These are phyloP conservation scores for Rallus limicola DNA, from an alignment of 2,113 vertebrate species.

Conservation along the genomic window DNA sequence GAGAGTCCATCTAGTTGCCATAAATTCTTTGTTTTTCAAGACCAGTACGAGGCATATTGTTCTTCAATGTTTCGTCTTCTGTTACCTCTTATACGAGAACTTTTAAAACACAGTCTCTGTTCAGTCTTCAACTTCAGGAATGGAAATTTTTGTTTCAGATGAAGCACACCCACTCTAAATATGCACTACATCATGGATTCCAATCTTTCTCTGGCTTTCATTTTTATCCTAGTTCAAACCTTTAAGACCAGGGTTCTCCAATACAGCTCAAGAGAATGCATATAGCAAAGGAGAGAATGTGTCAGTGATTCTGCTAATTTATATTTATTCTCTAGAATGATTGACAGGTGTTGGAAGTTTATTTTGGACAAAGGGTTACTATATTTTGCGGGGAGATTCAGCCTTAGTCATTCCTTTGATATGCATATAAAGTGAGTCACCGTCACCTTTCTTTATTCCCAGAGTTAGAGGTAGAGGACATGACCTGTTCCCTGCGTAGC, in stretches of 20 bases:
- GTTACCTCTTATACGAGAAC: background rate
- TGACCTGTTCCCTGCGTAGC: background rate
- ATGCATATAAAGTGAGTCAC: slow-evolving; percentile 1
- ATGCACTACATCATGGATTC: background rate
- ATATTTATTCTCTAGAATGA: background rate
- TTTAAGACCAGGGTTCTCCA: background rate
- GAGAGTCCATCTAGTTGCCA: background rate
- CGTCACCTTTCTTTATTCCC: background rate
- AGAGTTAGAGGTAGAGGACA: background rate
- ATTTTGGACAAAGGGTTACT: slow-evolving; percentile 13
- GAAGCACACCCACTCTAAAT: background rate
- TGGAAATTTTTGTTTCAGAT: background rate
- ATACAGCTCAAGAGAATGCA: background rate
- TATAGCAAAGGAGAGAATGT: background rate
- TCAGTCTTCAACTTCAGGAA: background rate
- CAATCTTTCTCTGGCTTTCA: background rate
- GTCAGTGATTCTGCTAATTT: background rate
- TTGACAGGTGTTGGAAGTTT: background rate
- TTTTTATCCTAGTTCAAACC: background rate
- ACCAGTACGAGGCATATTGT: background rate
- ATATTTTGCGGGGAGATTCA: background rate
- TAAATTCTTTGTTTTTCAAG: slow-evolving; percentile 9
- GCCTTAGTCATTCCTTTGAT: slow-evolving; percentile 26
- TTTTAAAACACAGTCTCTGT: background rate
- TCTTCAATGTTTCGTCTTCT: background rate